A percentile compares a stretch with the other conserved stretches of the same genome.
phyloP scores from a whole-genome alignment of 2,797 vertebrate genomes.

The Neopelma chrysocephalum region DNA sequence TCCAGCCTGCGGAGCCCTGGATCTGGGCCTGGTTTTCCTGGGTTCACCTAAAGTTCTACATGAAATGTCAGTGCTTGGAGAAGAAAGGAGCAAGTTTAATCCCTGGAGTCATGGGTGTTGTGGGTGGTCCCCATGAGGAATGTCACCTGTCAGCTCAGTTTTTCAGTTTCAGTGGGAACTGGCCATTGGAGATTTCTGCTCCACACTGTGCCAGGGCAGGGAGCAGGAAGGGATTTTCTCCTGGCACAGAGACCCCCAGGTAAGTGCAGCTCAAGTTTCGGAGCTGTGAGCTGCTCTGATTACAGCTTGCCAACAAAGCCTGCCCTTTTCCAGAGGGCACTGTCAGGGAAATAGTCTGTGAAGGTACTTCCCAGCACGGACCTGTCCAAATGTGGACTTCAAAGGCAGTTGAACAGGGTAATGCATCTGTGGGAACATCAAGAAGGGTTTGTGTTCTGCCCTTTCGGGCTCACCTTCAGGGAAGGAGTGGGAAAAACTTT shows the following conservation, averaged over 20 bases:
- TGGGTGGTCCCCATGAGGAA: background rate
- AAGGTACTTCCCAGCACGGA: background rate
- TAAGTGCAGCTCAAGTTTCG: background rate
- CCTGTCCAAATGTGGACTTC: rapidly evolving
- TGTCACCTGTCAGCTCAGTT: background rate
- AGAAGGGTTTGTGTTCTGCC: background rate
- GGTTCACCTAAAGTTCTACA: background rate
- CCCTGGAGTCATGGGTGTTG: rapidly evolving
- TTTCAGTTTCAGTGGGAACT: background rate
- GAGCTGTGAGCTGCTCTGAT: rapidly evolving
- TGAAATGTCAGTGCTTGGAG: background rate
- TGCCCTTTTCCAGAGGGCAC: background rate
- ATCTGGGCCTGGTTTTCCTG: background rate
- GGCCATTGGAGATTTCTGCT: background rate
- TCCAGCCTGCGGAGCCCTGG: background rate
- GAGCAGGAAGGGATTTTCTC: background rate
- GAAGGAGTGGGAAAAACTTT: background rate
- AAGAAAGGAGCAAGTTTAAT: background rate
- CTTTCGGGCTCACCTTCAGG: background rate
- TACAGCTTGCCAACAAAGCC: background rate
- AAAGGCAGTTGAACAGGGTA: background rate
- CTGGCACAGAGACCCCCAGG: background rate
- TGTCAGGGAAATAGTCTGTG: background rate
- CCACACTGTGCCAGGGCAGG: background rate
- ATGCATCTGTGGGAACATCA: background rate